These are phyloP conservation scores for Ephydatia muelleri DNA, from an alignment of 37 sponge, comb jelly and placozoan genomes.

Conservation along the genomic window DNA sequence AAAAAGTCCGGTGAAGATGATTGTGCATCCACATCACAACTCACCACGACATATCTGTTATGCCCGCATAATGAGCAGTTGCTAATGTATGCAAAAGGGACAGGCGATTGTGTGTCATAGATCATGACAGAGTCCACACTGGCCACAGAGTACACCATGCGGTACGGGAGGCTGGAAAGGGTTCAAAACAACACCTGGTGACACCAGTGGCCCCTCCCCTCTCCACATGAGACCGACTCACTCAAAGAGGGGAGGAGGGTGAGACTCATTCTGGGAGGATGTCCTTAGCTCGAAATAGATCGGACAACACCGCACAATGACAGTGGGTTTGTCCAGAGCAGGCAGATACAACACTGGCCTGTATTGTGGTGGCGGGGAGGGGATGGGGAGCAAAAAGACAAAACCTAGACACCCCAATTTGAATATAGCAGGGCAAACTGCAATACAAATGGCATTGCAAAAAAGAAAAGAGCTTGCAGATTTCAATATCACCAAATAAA, in stretches of 20 bases:
- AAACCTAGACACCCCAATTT: not conserved
- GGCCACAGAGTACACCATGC: conserved; percentile 96
- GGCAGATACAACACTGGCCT: conserved; percentile 90
- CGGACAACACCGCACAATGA: conserved; percentile 84
- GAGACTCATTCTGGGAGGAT: not conserved
- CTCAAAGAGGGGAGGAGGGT: not conserved
- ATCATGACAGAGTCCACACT: conserved; percentile 75
- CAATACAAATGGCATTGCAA: no score
- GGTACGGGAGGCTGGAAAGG: conserved; percentile 83
- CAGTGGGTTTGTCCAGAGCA: conserved; percentile 82
- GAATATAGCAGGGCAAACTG: no score
- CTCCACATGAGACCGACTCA: conserved; percentile 10
- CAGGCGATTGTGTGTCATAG: conserved; percentile 91
- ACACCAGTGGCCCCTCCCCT: not conserved
- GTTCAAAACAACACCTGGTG: not conserved
- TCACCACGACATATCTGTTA: conserved; percentile 96
- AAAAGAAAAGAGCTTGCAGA: no score
- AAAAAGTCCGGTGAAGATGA: not conserved
- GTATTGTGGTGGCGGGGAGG: not conserved
- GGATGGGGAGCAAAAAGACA: not conserved
- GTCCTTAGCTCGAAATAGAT: conserved; percentile 66
- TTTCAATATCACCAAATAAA: no score
- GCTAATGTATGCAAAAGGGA: conserved; percentile 79
- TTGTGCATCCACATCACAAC: not conserved
- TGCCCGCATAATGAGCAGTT: conserved; percentile 89